A percentile compares a stretch with the other conserved stretches of the same genome.
Evolutionary conservation across 2,888 invertebrate genomes (phyloP).

Genomic region (Pheosia tremula): DNA sequence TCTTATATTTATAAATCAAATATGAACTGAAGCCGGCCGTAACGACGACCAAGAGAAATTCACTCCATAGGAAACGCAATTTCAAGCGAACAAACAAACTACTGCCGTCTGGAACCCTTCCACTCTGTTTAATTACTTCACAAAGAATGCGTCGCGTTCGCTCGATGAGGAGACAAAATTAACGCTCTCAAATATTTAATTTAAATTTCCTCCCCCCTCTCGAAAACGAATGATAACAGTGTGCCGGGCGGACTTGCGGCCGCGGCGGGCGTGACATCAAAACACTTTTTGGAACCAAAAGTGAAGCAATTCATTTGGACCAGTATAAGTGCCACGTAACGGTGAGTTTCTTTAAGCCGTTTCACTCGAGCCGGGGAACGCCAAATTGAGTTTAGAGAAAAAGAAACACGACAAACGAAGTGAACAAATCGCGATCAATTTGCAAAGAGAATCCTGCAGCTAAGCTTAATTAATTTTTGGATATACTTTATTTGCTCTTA

Average conservation of each 20-base stretch:
- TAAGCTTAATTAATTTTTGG: constrained; percentile 51
- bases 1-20: constrained; percentile 39
- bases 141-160: constrained; percentile 84
- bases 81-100: constrained; percentile 83
- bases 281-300: constrained; percentile 54
- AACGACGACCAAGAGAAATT: constrained; percentile 66
- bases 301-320: constrained; percentile 71
- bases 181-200: constrained; percentile 85
- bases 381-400: constrained; percentile 68
- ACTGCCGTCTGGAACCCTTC: constrained; percentile 80
- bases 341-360: constrained; percentile 70
- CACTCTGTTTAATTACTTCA: constrained; percentile 84
- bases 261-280: constrained; percentile 56
- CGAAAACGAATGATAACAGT: constrained; percentile 81
- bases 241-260: constrained; percentile 61
- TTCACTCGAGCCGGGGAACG: constrained; percentile 55
- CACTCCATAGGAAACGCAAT: constrained; percentile 81
- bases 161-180: constrained; percentile 84
- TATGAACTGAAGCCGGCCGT: constrained; percentile 51
- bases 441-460: constrained; percentile 49
- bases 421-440: constrained; percentile 71
- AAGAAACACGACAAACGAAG: constrained; percentile 59
- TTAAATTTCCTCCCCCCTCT: constrained; percentile 77
- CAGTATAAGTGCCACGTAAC: constrained; percentile 65
- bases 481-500: constrained; percentile 32